Percentiles rank a stretch among this genome's conserved stretches.
These are phyloP conservation scores for Mechanitis messenoides DNA, from an alignment of 2,888 invertebrate genomes.

Conservation along the genomic window DNA sequence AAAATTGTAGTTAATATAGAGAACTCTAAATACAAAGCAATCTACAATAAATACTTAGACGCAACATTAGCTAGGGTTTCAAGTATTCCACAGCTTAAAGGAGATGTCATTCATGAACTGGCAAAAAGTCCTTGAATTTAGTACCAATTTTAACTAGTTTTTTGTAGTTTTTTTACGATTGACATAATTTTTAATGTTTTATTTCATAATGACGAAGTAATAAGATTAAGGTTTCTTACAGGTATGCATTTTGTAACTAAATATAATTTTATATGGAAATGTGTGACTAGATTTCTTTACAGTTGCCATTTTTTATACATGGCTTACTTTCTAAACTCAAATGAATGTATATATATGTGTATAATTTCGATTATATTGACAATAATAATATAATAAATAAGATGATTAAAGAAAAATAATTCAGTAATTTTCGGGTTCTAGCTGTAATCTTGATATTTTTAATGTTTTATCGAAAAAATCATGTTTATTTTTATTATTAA, in stretches of 20 bases:
- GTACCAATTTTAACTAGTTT: background rate
- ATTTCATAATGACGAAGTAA: background rate
- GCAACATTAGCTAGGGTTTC: slow-evolving; percentile 80
- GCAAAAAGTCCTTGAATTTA: slow-evolving; percentile 29
- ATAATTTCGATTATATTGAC: slow-evolving; percentile 1
- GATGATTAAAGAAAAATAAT: too few relatives aligned
- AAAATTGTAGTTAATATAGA: slow-evolving; percentile 81
- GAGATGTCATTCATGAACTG: slow-evolving; percentile 51
- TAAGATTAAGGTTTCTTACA: slow-evolving; percentile 10
- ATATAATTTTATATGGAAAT: slow-evolving; percentile 32
- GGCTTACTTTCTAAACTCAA: slow-evolving; percentile 2
- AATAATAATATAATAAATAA: background rate
- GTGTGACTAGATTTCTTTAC: slow-evolving; percentile 19
- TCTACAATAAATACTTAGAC: slow-evolving; percentile 80
- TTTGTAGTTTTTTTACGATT: too few relatives aligned
- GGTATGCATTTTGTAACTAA: slow-evolving; percentile 31
- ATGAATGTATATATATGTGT: slow-evolving; percentile 7
- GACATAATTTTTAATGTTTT: too few relatives aligned
- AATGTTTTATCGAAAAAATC: too few relatives aligned
- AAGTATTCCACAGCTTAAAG: slow-evolving; percentile 77
- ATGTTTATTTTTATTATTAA: too few relatives aligned
- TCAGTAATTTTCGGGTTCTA: too few relatives aligned
- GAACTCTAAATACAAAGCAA: slow-evolving; percentile 81
- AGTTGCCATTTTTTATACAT: slow-evolving; percentile 10
- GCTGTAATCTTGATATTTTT: too few relatives aligned